These are phyloP conservation scores for Chamaea fasciata DNA, from an alignment of 2,113 vertebrate species.

Conservation along the genomic window DNA sequence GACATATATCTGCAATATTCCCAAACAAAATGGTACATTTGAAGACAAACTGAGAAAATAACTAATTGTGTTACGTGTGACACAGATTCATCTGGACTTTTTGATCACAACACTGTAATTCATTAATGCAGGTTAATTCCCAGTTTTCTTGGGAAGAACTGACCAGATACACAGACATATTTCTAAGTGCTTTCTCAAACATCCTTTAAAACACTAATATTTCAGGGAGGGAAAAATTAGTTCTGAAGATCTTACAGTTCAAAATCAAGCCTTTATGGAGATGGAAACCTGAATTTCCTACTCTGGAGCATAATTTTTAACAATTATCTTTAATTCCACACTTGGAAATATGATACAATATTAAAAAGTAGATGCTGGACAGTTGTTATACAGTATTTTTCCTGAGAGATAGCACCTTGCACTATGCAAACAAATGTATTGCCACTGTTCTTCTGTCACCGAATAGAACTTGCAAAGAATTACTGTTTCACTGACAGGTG, in stretches of 20 bases:
- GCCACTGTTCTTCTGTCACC: not conserved
- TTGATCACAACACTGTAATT: constrained; percentile 29
- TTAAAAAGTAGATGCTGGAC: not conserved
- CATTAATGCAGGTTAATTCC: constrained; percentile 47
- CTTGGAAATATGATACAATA: not conserved
- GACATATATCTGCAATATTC: constrained; percentile 72
- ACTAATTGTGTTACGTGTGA: constrained; percentile 62
- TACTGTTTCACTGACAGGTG: not conserved
- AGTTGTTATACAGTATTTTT: not conserved
- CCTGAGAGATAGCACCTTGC: not conserved
- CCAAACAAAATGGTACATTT: constrained; percentile 71
- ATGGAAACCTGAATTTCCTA: not conserved
- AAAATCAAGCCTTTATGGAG: not conserved
- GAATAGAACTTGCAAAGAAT: not conserved
- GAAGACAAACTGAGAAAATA: constrained; percentile 72
- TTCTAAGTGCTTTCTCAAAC: not conserved
- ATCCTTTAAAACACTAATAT: not conserved
- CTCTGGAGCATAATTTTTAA: not conserved
- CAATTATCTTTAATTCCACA: not conserved
- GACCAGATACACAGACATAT: not conserved
- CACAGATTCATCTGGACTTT: constrained; percentile 53
- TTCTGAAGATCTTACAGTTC: not conserved
- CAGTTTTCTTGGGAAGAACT: not conserved
- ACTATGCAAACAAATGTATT: not conserved
- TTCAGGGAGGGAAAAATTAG: not conserved